These are phyloP conservation scores for Nymphalis io DNA, from an alignment of 1,140 invertebrate genomes.

Conservation along the genomic window DNA sequence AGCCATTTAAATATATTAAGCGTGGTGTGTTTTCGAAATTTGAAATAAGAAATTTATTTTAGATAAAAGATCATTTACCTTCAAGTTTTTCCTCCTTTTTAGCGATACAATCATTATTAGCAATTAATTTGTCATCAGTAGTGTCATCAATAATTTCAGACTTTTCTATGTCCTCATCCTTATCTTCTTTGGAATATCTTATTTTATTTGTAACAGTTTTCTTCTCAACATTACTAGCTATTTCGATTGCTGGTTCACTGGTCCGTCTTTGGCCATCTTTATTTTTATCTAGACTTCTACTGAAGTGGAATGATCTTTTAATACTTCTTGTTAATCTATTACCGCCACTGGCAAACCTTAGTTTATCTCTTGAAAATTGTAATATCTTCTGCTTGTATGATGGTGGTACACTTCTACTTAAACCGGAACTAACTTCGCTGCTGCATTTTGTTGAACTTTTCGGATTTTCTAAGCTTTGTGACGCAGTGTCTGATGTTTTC, in stretches of 20 bases:
- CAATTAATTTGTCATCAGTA: conserved; percentile 62
- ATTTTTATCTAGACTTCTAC: conserved; percentile 73
- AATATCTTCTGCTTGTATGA: conserved; percentile 79
- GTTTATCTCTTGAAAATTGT: conserved; percentile 77
- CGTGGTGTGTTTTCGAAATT: no score
- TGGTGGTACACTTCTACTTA: conserved; percentile 79
- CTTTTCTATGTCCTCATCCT: conserved; percentile 73
- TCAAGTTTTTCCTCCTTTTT: conserved; percentile 62
- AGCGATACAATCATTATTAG: conserved; percentile 67
- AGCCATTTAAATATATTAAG: no score
- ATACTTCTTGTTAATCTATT: conserved; percentile 77
- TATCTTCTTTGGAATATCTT: conserved; percentile 67
- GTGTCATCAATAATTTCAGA: conserved; percentile 71
- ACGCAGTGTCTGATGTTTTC: conserved; percentile 67
- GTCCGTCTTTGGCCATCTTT: conserved; percentile 72
- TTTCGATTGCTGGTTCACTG: conserved; percentile 73
- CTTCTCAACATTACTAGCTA: conserved; percentile 49
- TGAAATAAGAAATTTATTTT: background rate
- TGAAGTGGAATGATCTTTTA: conserved; percentile 77
- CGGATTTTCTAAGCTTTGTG: conserved; percentile 73
- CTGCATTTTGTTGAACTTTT: conserved; percentile 75
- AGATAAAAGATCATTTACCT: conserved; percentile 41
- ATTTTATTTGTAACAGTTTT: conserved; percentile 46
- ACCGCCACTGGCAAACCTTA: conserved; percentile 74
- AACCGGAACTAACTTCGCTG: conserved; percentile 68